Base-by-base conservation (phyloP, 2,888 invertebrate genomes). In the Protodeltote pygarga region DNA sequence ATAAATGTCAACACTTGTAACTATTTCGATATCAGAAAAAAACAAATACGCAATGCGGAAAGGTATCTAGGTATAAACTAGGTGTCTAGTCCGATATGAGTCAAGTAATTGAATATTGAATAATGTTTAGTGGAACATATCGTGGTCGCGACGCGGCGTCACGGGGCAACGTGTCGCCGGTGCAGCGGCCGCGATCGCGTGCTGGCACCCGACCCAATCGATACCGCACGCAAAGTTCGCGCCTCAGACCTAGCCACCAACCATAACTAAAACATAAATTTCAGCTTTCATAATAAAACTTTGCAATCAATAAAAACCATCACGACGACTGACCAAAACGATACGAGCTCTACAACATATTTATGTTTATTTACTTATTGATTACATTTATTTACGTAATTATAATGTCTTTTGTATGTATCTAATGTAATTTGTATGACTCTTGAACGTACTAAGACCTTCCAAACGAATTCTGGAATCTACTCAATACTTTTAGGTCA, bases 121-220 rank as follows among this genome's bases (percentile, higher is more conserved):
- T 64, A 58, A 60, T 59, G 47, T 60, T 58, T 42, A 69, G 44
- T 58, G 51, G 54, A 57, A 69, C 61, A 64, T 60, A 28, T 46
- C 44, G 47, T 54, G 59, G 39, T 48, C 37, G 27, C 32, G 40
- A 47, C 49, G 54, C 58, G 54, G 46, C 60, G 68, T 61, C 62
- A 61, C 57, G 61, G 70, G 61, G 59, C 52, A 52, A 45, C 53
- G 62, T n/a, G n/a, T 61, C 39, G 70, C 69, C 76, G 81, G 81
- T 87, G 88, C 87, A 87, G 78, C 83, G 79, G 79, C 66, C 77
- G 74, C 76, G 81, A 78, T 89, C 86, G 90, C 91, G 90, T 89
- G 91, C 83, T 81, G 68, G 75, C 75, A 75, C 61, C 75, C 75
- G 74, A 68, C 70, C 62, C 80, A 87, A 89, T 90, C 90, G 87